Evolutionary conservation across 92 coral and sea anemone species (phyloP).

Genomic region (Isaurus tuberculatus): DNA sequence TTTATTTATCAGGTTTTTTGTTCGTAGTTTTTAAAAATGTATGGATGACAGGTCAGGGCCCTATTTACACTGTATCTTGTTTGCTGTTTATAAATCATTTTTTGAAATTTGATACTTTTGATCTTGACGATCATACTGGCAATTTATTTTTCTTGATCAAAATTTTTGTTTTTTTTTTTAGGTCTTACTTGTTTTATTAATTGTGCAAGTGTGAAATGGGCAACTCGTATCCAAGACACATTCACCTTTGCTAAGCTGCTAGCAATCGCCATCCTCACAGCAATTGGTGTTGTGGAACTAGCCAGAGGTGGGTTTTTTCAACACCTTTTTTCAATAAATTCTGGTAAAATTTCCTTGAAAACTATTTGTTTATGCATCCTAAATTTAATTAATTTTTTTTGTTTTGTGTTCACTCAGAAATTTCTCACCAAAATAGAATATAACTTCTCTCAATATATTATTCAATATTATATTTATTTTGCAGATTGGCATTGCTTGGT

Average conservation of each 20-base stretch:
- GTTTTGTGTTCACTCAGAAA: too few relatives aligned
- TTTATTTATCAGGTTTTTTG: too few relatives aligned
- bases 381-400: too few relatives aligned
- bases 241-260: slow-evolving; percentile 93
- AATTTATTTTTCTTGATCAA: not conserved
- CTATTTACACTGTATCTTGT: too few relatives aligned
- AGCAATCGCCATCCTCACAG: slow-evolving; percentile 88
- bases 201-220: slow-evolving; percentile 93
- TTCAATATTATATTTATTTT: too few relatives aligned
- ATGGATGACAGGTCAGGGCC: too few relatives aligned
- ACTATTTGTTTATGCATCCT: too few relatives aligned
- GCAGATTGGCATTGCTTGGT: not conserved
- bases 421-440: too few relatives aligned
- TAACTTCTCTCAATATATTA: too few relatives aligned
- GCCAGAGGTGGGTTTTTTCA: slow-evolving; percentile 73
- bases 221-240: slow-evolving; percentile 93
- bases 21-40: too few relatives aligned
- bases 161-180: slow-evolving; percentile 31
- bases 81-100: too few relatives aligned
- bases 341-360: not conserved
- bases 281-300: slow-evolving; percentile 83
- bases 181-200: slow-evolving; percentile 91
- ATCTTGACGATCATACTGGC: not conserved
- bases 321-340: not conserved
- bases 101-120: too few relatives aligned